A percentile compares a stretch with the other conserved stretches of the same genome.
These are phyloP conservation scores for Tetragonisca angustula DNA, from an alignment of 2,888 invertebrate species.

Conservation along the genomic window DNA sequence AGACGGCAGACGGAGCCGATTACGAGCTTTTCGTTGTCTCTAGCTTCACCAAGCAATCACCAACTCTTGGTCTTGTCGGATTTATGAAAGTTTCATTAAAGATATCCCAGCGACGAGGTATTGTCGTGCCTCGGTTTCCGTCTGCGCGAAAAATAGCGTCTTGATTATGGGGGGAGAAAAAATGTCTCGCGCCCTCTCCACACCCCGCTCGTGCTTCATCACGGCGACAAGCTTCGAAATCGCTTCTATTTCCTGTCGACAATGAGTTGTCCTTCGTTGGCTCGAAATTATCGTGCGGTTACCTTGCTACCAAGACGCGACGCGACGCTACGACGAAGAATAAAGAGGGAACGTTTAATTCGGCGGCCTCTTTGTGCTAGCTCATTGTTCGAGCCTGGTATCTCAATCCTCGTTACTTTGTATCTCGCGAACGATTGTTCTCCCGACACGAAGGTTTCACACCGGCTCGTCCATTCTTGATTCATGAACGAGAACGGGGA, in stretches of 20 bases:
- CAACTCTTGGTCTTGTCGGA: background rate
- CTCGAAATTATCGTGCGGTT: constrained; percentile 14
- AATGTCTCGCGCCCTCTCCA: background rate
- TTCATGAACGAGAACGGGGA: background rate
- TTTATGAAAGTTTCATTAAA: constrained; percentile 45
- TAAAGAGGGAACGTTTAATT: background rate
- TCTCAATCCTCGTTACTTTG: constrained; percentile 6
- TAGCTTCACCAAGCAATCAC: constrained; percentile 8
- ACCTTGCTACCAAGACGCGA: background rate
- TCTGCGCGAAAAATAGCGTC: background rate
- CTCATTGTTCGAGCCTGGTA: background rate
- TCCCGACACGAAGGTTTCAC: background rate
- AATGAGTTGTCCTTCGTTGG: constrained; percentile 13
- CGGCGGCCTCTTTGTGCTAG: background rate
- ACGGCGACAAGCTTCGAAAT: background rate
- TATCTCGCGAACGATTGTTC: background rate
- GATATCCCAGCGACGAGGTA: constrained; percentile 14
- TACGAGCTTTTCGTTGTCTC: constrained; percentile 17
- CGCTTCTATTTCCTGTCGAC: constrained; percentile 31
- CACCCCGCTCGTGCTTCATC: background rate
- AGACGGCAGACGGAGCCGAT: constrained; percentile 8
- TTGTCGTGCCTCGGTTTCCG: constrained; percentile 28
- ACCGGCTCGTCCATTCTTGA: background rate
- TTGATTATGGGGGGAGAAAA: constrained; percentile 21
- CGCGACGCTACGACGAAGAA: background rate